Conservation (phyloP, 1,140 invertebrate genomes). For the Solenopsis fugax region DNA sequence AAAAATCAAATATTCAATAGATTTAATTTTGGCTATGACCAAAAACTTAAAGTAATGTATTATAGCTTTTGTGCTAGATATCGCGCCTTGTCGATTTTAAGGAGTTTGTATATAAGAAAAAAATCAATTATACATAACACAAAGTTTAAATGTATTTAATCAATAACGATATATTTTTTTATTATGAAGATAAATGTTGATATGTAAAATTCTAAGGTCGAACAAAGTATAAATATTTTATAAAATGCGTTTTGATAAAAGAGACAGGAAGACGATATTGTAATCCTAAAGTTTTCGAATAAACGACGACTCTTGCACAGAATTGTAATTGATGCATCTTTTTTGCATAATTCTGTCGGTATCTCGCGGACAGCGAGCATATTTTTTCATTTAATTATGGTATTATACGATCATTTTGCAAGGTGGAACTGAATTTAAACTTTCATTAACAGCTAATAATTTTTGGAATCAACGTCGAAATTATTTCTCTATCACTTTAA, state of each 20-base stretch:
- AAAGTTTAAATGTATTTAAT: background rate
- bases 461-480: background rate
- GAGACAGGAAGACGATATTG: background rate
- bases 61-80: background rate
- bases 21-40: background rate
- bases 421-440: background rate
- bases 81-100: background rate
- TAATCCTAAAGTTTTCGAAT: constrained; percentile 28
- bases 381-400: background rate
- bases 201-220: background rate
- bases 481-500: background rate
- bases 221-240: constrained; percentile 31
- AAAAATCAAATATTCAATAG: background rate
- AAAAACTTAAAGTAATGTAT: background rate
- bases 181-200: constrained; percentile 16
- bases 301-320: background rate
- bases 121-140: background rate
- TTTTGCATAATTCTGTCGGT: background rate
- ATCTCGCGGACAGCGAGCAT: background rate
- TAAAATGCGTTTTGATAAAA: constrained; percentile 9
- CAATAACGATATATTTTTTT: constrained; percentile 28
- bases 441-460: background rate
- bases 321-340: background rate
- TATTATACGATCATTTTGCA: background rate
- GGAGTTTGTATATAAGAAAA: background rate